Evolutionary conservation across 2,888 invertebrate species (phyloP).

Genomic region (Mylabris sibirica): DNA sequence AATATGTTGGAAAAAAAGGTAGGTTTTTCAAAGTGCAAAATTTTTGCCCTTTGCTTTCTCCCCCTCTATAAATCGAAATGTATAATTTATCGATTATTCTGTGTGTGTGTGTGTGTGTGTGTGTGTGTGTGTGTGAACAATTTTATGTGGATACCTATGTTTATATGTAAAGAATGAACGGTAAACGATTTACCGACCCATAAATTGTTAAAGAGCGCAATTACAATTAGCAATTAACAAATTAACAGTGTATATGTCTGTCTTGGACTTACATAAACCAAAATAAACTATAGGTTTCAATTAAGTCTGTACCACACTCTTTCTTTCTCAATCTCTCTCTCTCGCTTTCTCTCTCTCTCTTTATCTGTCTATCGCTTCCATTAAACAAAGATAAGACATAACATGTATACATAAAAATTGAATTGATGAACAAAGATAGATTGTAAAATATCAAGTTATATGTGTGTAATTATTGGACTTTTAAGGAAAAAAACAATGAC

Average conservation of each 20-base stretch:
- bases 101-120: background rate
- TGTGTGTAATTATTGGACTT: background rate
- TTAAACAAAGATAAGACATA: background rate
- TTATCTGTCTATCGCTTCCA: no score
- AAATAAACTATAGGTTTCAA: slow-evolving; percentile 40
- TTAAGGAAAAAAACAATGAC: background rate
- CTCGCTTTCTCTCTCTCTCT: background rate
- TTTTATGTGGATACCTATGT: background rate
- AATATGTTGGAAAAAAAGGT: no score
- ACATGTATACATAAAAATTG: background rate
- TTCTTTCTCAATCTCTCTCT: background rate
- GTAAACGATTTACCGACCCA: background rate
- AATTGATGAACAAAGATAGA: background rate
- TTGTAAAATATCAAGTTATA: background rate
- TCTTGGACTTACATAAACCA: slow-evolving; percentile 40
- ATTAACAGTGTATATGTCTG: slow-evolving; percentile 45
- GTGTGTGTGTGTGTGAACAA: background rate
- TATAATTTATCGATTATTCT: background rate
- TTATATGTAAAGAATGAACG: background rate
- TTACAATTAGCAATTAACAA: slow-evolving; percentile 56
- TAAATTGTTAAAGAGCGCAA: slow-evolving; percentile 37
- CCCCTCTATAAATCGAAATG: no score
- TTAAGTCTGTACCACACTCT: slow-evolving; percentile 25
- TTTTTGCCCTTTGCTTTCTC: no score
- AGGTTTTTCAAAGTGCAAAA: no score